Percentiles rank a stretch among this genome's conserved stretches.
Conservation (phyloP, 2,888 invertebrate genomes). For the Drosophila atroscutellata region DNA sequence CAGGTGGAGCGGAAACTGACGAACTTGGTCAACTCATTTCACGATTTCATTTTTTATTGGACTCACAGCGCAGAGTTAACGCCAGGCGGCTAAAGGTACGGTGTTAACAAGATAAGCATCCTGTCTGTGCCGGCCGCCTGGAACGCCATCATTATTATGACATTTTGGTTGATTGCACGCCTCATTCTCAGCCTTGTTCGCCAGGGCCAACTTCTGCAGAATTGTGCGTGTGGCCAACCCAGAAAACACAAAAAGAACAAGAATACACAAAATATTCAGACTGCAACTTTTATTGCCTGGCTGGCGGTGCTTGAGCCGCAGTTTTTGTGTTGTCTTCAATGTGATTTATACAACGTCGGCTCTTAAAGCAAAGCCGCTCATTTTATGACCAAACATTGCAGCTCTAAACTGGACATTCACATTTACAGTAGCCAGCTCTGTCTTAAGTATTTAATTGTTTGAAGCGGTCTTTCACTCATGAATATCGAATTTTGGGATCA, state of each 20-base stretch:
- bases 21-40: constrained; percentile 16
- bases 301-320: constrained; percentile 7
- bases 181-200: constrained; percentile 54
- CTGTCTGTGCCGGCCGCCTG: constrained; percentile 47
- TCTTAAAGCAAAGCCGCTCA: constrained; percentile 64
- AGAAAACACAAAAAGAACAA: constrained; percentile 9
- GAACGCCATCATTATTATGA: constrained; percentile 83
- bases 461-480: constrained; percentile 11
- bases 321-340: constrained; percentile 39
- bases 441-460: constrained; percentile 34
- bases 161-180: constrained; percentile 77
- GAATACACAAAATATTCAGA: constrained; percentile 49
- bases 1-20: constrained; percentile 10
- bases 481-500: background rate
- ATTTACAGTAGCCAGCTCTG: constrained; percentile 55
- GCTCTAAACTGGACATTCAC: constrained; percentile 20
- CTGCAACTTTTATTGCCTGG: constrained; percentile 69
- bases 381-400: constrained; percentile 54
- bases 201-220: constrained; percentile 61
- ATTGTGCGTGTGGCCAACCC: constrained; percentile 78
- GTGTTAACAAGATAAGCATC: constrained; percentile 77
- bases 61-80: constrained; percentile 47
- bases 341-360: constrained; percentile 64
- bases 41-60: constrained; percentile 29
- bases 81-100: constrained; percentile 56